Conservation (phyloP, 2,888 invertebrate species). For the Malachius bipustulatus region DNA sequence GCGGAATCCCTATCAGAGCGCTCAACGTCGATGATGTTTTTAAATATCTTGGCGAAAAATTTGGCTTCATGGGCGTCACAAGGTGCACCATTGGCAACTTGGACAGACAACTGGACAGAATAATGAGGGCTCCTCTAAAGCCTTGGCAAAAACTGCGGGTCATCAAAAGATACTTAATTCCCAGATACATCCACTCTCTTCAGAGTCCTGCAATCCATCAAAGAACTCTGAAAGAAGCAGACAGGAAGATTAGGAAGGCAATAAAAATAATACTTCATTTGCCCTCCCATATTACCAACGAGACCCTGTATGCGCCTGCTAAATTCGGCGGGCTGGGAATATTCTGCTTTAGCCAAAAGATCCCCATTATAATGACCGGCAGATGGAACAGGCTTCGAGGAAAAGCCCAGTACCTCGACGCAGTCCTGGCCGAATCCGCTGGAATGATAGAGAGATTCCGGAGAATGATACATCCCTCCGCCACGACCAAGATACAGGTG, state of each 20-base stretch:
- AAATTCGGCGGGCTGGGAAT: too few relatives aligned
- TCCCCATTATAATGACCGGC: too few relatives aligned
- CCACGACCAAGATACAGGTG: background rate
- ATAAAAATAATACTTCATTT: slow-evolving; percentile 7
- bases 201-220: slow-evolving; percentile 4
- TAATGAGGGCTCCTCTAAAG: slow-evolving; percentile 6
- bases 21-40: slow-evolving; percentile 1
- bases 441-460: too few relatives aligned
- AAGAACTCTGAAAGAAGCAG: background rate
- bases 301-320: slow-evolving; percentile 5
- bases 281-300: slow-evolving; percentile 5
- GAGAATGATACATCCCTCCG: background rate
- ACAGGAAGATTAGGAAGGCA: slow-evolving; percentile 4
- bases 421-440: too few relatives aligned
- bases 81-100: background rate
- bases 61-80: background rate
- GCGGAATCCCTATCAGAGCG: slow-evolving; percentile 2
- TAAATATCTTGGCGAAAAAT: slow-evolving; percentile 5
- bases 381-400: too few relatives aligned
- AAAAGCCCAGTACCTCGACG: too few relatives aligned
- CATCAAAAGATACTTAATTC: too few relatives aligned
- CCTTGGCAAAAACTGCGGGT: slow-evolving; percentile 4
- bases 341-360: too few relatives aligned
- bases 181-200: slow-evolving; percentile 5
- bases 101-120: too few relatives aligned